Evolutionary conservation across 2,888 invertebrate species (phyloP), one percentile per base, ranked within the genome.

Genomic region (Oxytorus armatus): DNA sequence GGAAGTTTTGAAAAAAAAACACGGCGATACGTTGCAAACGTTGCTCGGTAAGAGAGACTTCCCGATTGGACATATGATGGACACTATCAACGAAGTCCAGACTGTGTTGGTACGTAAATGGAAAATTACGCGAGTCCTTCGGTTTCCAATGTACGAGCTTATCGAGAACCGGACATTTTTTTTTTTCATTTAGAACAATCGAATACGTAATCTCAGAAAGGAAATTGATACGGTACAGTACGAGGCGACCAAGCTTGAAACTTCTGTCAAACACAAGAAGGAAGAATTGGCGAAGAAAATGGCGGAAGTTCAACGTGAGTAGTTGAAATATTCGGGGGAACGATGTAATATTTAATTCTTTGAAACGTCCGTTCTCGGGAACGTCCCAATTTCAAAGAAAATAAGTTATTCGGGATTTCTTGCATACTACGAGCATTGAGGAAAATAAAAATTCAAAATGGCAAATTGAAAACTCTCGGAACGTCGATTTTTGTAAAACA

Each of bases 1-100:
- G 86, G 90, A 93, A 88, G 90, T 93, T 87, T 91, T 96, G 10
- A 95, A 94, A 89, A 94, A 94, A 81, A 96, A 96, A 88, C 95
- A 97, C 86, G 94, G 93, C 68, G 93, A 94, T 10, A 93, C 94
- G 14, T 92, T 98, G 25, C 93, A 93, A 3, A 93, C 94, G 83
- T 89, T 98, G 8, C 93, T 97, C 36, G 93, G 93, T 0, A 92
- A 74, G 2, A 79, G 93, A 7, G 92, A 93, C 7, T 92, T 96
- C 83, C 95, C 97, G 0, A 93, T 95, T 72, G 92, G 92, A 1
- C 94, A 95, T 85, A 93, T 95, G 55, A 94, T 94, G 86, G 92
- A 92, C 39, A 89, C 92, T 2, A 87, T 96, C 39, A 93, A 94
- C 73, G 93, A 92, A 68, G 92, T 94, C 74, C 94, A 95, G 81